phyloP scores from a whole-genome alignment of 2,888 invertebrate genomes.

The Spisula solida region DNA sequence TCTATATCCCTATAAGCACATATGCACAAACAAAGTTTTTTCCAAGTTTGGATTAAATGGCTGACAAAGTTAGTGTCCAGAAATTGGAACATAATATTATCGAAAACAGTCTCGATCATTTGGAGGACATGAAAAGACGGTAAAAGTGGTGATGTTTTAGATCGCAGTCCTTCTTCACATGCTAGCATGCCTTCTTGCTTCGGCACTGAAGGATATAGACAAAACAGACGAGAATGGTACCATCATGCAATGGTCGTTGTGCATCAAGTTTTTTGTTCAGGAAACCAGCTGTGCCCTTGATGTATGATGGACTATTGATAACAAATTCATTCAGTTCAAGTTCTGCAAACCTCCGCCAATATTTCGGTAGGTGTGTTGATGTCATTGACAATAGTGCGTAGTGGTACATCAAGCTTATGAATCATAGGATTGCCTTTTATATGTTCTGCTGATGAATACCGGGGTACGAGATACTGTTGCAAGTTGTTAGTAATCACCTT shows the following conservation, averaged over 20 bases:
- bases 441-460: too few relatives aligned
- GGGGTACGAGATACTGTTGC: too few relatives aligned
- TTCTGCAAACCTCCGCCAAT: background rate
- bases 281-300: background rate
- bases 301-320: background rate
- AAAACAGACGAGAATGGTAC: background rate
- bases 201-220: background rate
- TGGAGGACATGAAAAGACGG: background rate
- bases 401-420: background rate
- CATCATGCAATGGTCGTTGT: background rate
- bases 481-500: too few relatives aligned
- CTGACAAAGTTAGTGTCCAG: background rate
- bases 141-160: background rate
- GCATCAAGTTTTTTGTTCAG: background rate
- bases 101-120: background rate
- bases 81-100: background rate
- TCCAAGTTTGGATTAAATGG: background rate
- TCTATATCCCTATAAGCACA: background rate
- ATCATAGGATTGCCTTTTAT: too few relatives aligned
- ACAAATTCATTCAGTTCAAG: slow-evolving; percentile 12
- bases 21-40: background rate
- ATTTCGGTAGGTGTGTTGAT: background rate
- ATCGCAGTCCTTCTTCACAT: background rate
- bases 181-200: background rate
- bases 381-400: background rate